phyloP scores from a whole-genome alignment of 1,140 invertebrate genomes.

The Dreissena rostriformis region DNA sequence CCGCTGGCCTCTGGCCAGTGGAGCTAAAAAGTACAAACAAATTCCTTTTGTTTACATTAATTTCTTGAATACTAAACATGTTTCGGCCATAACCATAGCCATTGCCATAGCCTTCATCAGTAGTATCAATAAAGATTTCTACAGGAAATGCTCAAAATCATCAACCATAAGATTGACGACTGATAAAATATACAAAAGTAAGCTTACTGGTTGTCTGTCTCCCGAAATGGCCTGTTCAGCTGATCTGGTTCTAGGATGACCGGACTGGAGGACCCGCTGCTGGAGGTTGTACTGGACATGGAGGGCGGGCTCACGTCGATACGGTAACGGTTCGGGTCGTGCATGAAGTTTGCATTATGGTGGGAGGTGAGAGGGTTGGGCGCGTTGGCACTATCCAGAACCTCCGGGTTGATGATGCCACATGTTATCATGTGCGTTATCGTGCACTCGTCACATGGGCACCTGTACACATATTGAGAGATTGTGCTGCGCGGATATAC shows the following conservation, averaged over 20 bases:
- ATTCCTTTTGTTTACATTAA: no score
- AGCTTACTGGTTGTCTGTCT: constrained; percentile 31
- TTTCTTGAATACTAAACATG: no score
- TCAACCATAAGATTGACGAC: no score
- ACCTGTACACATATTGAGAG: constrained; percentile 68
- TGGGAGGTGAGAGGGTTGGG: constrained; percentile 53
- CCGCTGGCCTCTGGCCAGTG: no score
- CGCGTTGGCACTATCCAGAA: constrained; percentile 63
- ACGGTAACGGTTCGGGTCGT: constrained; percentile 74
- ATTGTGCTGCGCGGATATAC: not conserved
- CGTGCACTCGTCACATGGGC: constrained; percentile 81
- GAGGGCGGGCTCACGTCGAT: constrained; percentile 79
- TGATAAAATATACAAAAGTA: not conserved
- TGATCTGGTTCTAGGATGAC: constrained; percentile 75
- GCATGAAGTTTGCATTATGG: constrained; percentile 68
- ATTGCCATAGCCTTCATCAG: no score
- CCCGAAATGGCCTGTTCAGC: constrained; percentile 67
- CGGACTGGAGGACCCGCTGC: constrained; percentile 78
- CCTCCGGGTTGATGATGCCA: constrained; percentile 79
- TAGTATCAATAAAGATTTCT: no score
- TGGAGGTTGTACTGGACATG: constrained; percentile 79
- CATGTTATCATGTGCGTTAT: constrained; percentile 81
- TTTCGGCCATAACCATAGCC: no score
- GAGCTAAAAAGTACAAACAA: no score
- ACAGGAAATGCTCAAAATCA: no score